A percentile compares a stretch with the other conserved stretches of the same genome.
Evolutionary conservation across 1,140 invertebrate genomes (phyloP).

Genomic region (Trichogramma pretiosum): DNA sequence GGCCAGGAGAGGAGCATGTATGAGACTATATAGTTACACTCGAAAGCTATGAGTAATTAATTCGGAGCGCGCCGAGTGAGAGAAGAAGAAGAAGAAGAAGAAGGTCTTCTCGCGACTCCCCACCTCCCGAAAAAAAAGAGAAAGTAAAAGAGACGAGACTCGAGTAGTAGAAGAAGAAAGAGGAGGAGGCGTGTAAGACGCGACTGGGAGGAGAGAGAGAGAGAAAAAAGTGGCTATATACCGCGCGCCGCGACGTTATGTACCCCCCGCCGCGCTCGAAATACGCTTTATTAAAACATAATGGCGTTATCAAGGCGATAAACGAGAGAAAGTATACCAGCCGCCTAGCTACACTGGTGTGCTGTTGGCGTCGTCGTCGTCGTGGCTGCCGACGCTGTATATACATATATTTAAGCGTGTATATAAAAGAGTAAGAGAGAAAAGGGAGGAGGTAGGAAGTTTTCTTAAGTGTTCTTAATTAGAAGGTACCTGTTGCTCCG

Average conservation of each 20-base stretch:
- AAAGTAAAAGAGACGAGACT: slow-evolving; percentile 17
- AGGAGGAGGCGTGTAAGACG: slow-evolving; percentile 4
- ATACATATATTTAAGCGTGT: too few species aligned
- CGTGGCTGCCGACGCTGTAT: too few species aligned
- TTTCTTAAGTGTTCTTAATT: slow-evolving; percentile 51
- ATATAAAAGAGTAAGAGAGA: slow-evolving; percentile 21
- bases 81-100: slow-evolving; percentile 18
- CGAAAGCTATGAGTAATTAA: too few species aligned
- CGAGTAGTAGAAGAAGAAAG: slow-evolving; percentile 1
- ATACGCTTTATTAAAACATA: slow-evolving; percentile 40
- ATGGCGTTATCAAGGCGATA: slow-evolving; percentile 32
- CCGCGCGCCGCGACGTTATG: not conserved
- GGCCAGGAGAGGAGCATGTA: too few species aligned
- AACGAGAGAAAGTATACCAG: slow-evolving; percentile 3
- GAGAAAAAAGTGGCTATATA: not conserved
- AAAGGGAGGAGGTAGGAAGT: slow-evolving; percentile 43
- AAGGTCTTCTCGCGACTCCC: slow-evolving; percentile 2
- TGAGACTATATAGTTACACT: too few species aligned
- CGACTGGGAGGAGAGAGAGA: slow-evolving; percentile 11
- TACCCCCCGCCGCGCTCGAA: not conserved
- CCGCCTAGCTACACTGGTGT: too few species aligned
- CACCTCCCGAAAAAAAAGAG: slow-evolving; percentile 11
- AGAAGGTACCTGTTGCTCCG: slow-evolving; percentile 48
- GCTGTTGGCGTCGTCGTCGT: too few species aligned
- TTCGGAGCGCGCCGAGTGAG: slow-evolving; percentile 9